Conservation (phyloP, 1,140 invertebrate species). For the Orussus abietinus region DNA sequence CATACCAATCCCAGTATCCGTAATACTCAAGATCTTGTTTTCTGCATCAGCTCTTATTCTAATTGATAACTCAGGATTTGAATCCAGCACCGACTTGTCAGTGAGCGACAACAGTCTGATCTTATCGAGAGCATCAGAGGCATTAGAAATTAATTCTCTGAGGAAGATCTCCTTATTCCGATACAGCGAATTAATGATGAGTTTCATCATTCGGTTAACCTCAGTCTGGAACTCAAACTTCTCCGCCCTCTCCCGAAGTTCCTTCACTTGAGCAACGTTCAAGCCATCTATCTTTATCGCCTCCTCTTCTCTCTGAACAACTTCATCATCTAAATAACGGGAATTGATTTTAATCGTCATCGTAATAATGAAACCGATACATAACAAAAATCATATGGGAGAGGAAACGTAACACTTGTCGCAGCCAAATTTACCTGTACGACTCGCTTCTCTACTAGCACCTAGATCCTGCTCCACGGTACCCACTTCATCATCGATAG, state of each 20-base stretch:
- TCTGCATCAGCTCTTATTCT: slow-evolving; percentile 97
- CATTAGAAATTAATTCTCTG: slow-evolving; percentile 95
- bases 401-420: neutral
- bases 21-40: slow-evolving; percentile 90
- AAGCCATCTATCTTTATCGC: slow-evolving; percentile 95
- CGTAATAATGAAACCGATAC: neutral
- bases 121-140: slow-evolving; percentile 93
- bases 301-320: slow-evolving; percentile 86
- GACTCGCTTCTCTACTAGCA: slow-evolving; percentile 73
- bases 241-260: slow-evolving; percentile 86
- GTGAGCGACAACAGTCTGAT: slow-evolving; percentile 91
- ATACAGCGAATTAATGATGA: slow-evolving; percentile 98
- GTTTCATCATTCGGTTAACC: slow-evolving; percentile 99
- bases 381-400: slow-evolving; percentile 2
- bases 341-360: slow-evolving; percentile 13
- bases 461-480: slow-evolving; percentile 73
- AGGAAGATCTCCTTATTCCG: slow-evolving; percentile 99
- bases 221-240: slow-evolving; percentile 95
- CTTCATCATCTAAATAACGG: slow-evolving; percentile 67
- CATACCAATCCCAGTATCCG: slow-evolving; percentile 98
- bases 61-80: slow-evolving; percentile 82
- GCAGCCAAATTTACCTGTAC: slow-evolving; percentile 64
- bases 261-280: slow-evolving; percentile 90
- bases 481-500: slow-evolving; percentile 48
- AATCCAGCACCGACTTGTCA: slow-evolving; percentile 70